Conservation (phyloP, 2,113 vertebrate genomes). For the Centropristis striata region DNA sequence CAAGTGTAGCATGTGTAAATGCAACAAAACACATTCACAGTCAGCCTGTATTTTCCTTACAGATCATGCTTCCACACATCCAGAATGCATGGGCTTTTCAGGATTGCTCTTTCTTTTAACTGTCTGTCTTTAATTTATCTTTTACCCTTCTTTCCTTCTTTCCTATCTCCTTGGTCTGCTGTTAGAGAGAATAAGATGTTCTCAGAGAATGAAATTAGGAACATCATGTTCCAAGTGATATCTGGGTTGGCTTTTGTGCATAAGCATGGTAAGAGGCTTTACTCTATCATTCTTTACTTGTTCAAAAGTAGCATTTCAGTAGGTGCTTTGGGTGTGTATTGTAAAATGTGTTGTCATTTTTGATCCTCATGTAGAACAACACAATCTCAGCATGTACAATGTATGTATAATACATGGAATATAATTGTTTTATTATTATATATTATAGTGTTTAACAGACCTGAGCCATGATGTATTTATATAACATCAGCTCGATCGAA, state of each 20-base stretch:
- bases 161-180: conserved; percentile 48
- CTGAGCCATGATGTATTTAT: background rate
- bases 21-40: background rate
- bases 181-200: conserved; percentile 86
- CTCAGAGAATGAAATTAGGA: conserved; percentile 87
- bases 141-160: conserved; percentile 20
- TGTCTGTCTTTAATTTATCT: conserved; percentile 50
- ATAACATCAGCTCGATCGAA: background rate
- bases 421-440: background rate
- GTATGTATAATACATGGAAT: background rate
- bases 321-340: conserved; percentile 34
- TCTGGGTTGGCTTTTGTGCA: conserved; percentile 86
- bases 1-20: background rate
- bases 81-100: conserved; percentile 38
- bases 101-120: conserved; percentile 38
- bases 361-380: background rate
- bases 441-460: no score
- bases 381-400: background rate
- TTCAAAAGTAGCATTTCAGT: conserved; percentile 8
- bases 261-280: conserved; percentile 83
- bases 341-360: background rate
- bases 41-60: background rate
- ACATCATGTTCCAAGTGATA: conserved; percentile 84
- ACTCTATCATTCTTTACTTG: conserved; percentile 30
- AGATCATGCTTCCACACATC: conserved; percentile 60